Conservation (phyloP, 1,140 invertebrate genomes). For the Lanistes nyassanus region DNA sequence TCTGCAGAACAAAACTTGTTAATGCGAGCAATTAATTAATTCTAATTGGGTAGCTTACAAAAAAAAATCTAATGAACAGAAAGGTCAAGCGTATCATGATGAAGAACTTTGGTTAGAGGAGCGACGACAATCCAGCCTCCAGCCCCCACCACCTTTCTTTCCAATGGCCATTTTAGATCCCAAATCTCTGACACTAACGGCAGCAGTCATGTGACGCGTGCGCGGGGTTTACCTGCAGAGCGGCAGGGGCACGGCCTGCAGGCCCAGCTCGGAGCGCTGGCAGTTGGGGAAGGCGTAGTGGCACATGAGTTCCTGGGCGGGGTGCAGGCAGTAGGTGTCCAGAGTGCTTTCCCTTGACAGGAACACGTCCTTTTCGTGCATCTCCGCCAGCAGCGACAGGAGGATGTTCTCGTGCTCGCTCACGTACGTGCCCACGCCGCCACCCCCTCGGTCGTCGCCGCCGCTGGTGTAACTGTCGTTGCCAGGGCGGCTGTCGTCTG, state of each 20-base stretch:
- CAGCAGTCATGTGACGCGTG: no score
- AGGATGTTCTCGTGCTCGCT: conserved; percentile 40
- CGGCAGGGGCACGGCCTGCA: conserved; percentile 45
- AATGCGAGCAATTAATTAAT: no score
- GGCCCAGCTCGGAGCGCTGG: conserved; percentile 68
- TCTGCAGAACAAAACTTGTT: no score
- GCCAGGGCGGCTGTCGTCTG: background rate
- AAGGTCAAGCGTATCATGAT: no score
- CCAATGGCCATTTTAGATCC: no score
- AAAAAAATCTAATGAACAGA: no score
- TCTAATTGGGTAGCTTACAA: no score
- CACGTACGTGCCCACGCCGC: conserved; percentile 34
- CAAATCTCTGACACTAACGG: no score
- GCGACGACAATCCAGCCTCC: no score
- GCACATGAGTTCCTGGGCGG: conserved; percentile 89
- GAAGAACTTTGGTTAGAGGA: no score
- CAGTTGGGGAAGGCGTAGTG: conserved; percentile 92
- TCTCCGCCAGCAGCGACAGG: conserved; percentile 31
- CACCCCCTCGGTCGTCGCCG: conserved; percentile 75
- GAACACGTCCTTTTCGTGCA: conserved; percentile 27
- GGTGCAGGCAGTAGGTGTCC: conserved; percentile 82
- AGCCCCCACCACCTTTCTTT: no score
- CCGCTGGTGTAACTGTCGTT: conserved; percentile 82
- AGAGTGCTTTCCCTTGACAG: conserved; percentile 70
- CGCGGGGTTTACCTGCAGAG: conserved; percentile 56